phyloP scores from a whole-genome alignment of 1,140 invertebrate genomes.

The Drosophila eugracilis region DNA sequence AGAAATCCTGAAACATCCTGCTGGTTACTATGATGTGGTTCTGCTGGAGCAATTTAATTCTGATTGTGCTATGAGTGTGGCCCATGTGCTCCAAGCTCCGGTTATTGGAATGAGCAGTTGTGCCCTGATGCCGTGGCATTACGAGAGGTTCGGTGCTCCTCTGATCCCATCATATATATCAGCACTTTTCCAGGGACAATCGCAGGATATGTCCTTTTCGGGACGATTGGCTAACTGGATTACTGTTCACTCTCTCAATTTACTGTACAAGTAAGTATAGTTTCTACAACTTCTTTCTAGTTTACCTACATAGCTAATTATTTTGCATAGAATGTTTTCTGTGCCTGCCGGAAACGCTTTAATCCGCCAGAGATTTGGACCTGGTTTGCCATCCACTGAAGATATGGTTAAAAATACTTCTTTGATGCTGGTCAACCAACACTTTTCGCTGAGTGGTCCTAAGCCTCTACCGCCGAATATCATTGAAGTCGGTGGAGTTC shows the following conservation, averaged over 20 bases:
- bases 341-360: slow-evolving; percentile 58
- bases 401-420: slow-evolving; percentile 87
- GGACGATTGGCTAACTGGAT: slow-evolving; percentile 85
- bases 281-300: not conserved
- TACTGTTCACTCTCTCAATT: slow-evolving; percentile 58
- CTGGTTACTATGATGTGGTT: slow-evolving; percentile 88
- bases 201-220: slow-evolving; percentile 86
- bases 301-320: not conserved
- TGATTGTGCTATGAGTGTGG: slow-evolving; percentile 88
- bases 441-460: slow-evolving; percentile 87
- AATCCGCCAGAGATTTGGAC: slow-evolving; percentile 79
- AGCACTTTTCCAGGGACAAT: slow-evolving; percentile 86
- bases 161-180: slow-evolving; percentile 87
- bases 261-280: slow-evolving; percentile 66
- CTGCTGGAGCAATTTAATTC: slow-evolving; percentile 89
- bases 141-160: slow-evolving; percentile 86
- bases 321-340: slow-evolving; percentile 18
- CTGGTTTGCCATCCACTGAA: slow-evolving; percentile 86
- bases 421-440: slow-evolving; percentile 88
- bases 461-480: slow-evolving; percentile 87
- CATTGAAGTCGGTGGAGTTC: slow-evolving; percentile 89
- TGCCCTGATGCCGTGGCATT: slow-evolving; percentile 87
- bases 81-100: slow-evolving; percentile 87
- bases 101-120: slow-evolving; percentile 87
- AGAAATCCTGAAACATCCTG: slow-evolving; percentile 62